Base-by-base conservation (phyloP, 35 echinoderm and acorn worm genomes). In the Amphiura filiformis region DNA sequence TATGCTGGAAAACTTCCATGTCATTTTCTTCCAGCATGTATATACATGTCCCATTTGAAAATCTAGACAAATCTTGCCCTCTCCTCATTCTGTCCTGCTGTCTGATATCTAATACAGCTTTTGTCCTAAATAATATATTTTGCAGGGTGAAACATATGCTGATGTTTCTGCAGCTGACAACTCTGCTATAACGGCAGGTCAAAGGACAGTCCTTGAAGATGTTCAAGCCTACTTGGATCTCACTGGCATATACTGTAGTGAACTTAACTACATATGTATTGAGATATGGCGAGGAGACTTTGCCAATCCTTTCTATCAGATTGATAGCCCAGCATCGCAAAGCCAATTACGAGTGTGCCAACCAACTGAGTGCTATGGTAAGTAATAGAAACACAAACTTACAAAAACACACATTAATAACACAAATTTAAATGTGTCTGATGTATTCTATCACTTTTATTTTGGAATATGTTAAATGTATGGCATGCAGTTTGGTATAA, bases 191-290 rank as follows among this genome's bases (percentile, higher is more conserved):
- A 32, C 82, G 18, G 79, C 88, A 23, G 91, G 85, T 75, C 18
- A 81, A n/a, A 86, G 78, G 4, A 81, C 91, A 20, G 15, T 1
- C 18, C 86, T 97, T 1, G 34, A 33, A 13, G 83, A 78, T 75
- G 80, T 93, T 0, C 18, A 70, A 22, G 92, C 76, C 9, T 65
- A 13, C 22, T 81, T 91, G 23, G 57, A 86, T 20, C 30, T 93
- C 14, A 64, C 85, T 0, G 40, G 70, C 0, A 17, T 88, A 13
- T 81, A 76, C 13, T 97, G 95, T 57, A 18, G 12, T 0, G 57
- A 85, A 1, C 18, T 79, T 34, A 75, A 38, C 42, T 91, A 91
- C 36, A 39, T 97, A 0, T 97, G 95, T 39, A 81, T 97, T 22
- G 89, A 91, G 44, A 77, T 93, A 0, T 90, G 91, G 88, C 89